Base-by-base conservation (phyloP, 2,113 vertebrate species). In the Onychorhynchus coronatus region DNA sequence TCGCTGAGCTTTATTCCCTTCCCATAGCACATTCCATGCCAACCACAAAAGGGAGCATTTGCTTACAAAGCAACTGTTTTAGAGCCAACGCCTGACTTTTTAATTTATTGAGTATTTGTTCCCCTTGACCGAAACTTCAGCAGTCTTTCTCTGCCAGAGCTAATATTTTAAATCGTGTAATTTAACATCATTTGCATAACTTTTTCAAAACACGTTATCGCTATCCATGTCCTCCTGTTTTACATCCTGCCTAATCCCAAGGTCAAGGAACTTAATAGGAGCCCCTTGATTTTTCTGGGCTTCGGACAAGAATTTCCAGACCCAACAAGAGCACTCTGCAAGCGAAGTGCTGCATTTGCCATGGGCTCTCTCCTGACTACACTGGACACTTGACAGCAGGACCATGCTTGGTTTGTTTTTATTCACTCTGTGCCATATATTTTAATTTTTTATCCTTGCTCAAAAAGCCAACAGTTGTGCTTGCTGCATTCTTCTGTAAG, bases 101-200 rank as follows among this genome's bases (percentile, higher is more conserved):
- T 61, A 84, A 92, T 91, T 86, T 86, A 96, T 75, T 71, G 72
- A 74, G 27, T 88, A 53, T 86, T 94, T 93, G 63, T 73, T 92
- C 75, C 75, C 30, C 49, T 77, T 61, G 47, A 91, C 68, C 3
- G 9, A 90, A 93, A 84, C 75, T 88, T 61, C 85, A 96, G 79
- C 85, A 67, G 52, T 2, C 42, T 78, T 66, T 24, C 52, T 12
- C 75, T 95, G 93, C 95, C 95, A 96, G 88, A 93, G 63, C 92
- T 90, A 97, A 94, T 95, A 96, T 96, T 96, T 96, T 84, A 84
- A 77, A 61, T 35, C 0, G 3, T 1, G 8, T 84, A 41, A 73
- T 95, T 96, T 96, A 92, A 44, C 72, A 9, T 72, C 55, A 96
- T 95, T 88, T 96, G 88, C 88, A 80, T 88, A 84, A 74, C 63